A percentile compares a stretch with the other conserved stretches of the same genome.
These are phyloP conservation scores for Vombatus ursinus DNA, from an alignment of 2,113 vertebrate species.

Conservation along the genomic window DNA sequence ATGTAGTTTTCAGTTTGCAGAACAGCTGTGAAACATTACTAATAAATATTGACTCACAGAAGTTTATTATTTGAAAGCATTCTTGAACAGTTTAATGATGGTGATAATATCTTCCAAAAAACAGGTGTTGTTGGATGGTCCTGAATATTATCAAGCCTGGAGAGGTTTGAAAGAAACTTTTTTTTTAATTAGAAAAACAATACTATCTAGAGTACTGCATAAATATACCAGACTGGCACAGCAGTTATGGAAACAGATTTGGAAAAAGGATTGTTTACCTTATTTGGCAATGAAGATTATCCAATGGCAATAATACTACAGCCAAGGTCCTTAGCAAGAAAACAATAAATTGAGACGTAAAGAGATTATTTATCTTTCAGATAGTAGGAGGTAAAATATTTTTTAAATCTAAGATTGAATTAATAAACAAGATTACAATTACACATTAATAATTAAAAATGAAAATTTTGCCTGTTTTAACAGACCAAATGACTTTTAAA, in stretches of 20 bases:
- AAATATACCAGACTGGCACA: not conserved
- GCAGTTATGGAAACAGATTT: constrained; percentile 32
- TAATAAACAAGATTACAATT: not conserved
- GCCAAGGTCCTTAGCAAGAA: not conserved
- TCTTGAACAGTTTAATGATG: constrained; percentile 24
- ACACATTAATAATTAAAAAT: not conserved
- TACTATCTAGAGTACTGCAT: not conserved
- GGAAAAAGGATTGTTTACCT: not conserved
- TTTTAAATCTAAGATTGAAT: not conserved
- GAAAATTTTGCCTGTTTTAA: no score
- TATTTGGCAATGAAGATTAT: not conserved
- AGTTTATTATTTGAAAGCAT: constrained; percentile 1
- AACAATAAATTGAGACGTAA: not conserved
- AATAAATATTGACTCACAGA: constrained; percentile 16
- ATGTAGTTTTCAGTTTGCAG: not conserved
- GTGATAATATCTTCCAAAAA: constrained; percentile 37
- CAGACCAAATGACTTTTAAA: no score
- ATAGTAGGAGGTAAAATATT: no score
- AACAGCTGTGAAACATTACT: constrained; percentile 8
- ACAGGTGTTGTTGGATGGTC: constrained; percentile 4
- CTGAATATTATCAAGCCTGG: not conserved
- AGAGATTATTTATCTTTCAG: constrained; percentile 16
- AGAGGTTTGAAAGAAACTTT: not conserved
- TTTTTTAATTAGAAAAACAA: not conserved
- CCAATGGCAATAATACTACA: not conserved